Evolutionary conservation across 2,888 invertebrate genomes (phyloP).

Genomic region (Leucania comma): DNA sequence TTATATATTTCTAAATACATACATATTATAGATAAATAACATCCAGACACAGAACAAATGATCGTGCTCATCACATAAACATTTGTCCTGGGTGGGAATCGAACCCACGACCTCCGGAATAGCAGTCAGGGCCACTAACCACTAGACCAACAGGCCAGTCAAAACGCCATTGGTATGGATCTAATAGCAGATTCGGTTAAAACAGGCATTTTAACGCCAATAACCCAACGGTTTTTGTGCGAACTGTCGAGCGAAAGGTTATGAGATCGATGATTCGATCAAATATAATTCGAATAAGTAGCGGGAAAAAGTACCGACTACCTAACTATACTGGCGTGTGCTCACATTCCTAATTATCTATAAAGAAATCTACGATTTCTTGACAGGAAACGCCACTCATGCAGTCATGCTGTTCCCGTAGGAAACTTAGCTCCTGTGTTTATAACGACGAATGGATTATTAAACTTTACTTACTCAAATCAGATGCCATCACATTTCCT

Average conservation of each 20-base stretch:
- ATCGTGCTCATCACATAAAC: no score
- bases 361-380: conserved; percentile 18
- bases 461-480: not conserved
- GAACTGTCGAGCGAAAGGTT: not conserved
- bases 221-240: not conserved
- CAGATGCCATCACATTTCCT: not conserved
- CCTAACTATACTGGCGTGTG: not conserved
- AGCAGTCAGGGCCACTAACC: no score
- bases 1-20: no score
- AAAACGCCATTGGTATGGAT: no score
- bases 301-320: not conserved
- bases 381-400: not conserved
- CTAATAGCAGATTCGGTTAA: no score
- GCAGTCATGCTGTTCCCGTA: conserved; percentile 2
- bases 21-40: no score
- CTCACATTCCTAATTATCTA: not conserved
- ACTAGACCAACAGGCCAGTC: no score
- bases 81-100: no score
- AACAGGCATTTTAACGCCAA: not conserved
- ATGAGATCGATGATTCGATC: conserved; percentile 7
- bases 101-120: no score
- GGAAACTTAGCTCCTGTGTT: conserved; percentile 14
- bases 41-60: no score
- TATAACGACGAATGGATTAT: not conserved
- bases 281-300: no score